Evolutionary conservation across 2,113 vertebrate species (phyloP).

Genomic region (Colaptes auratus): DNA sequence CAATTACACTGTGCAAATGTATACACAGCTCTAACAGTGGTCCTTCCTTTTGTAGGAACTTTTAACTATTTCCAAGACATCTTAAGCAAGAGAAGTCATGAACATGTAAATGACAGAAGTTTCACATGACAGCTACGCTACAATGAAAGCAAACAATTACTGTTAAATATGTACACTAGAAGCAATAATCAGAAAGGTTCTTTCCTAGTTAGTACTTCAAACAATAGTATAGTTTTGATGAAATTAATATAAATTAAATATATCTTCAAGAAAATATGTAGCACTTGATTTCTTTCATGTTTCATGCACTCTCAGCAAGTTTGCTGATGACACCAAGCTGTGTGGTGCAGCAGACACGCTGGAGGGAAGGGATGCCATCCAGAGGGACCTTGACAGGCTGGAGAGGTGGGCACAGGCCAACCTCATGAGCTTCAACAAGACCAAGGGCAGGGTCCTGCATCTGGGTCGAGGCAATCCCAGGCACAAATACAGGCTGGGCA

Average conservation of each 20-base stretch:
- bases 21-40: background rate
- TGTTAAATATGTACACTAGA: background rate
- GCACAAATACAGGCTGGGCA: no score
- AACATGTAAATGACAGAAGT: background rate
- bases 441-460: no score
- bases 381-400: no score
- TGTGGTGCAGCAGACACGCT: no score
- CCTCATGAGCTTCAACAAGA: no score
- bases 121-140: background rate
- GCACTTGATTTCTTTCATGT: background rate
- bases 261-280: background rate
- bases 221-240: background rate
- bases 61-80: background rate
- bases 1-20: background rate
- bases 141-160: background rate
- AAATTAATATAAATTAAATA: background rate
- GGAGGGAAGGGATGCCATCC: no score
- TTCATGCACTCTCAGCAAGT: no score
- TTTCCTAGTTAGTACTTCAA: background rate
- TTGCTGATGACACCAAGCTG: no score
- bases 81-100: background rate
- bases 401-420: no score
- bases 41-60: background rate
- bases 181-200: background rate
- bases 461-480: no score